Evolutionary conservation across 2,113 vertebrate genomes (phyloP).

Genomic region (Xenopus tropicalis): DNA sequence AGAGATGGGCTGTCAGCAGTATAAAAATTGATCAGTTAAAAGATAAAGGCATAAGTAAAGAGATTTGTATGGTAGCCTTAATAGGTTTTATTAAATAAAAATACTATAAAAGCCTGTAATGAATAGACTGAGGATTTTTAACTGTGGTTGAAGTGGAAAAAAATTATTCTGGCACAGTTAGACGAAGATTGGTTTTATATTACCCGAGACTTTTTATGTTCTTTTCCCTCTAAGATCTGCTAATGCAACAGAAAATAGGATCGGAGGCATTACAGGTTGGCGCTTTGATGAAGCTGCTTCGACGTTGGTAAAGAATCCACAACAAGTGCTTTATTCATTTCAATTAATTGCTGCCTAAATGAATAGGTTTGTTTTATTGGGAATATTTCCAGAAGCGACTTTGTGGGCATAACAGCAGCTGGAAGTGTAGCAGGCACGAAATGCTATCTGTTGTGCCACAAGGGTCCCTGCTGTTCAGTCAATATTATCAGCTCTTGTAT

Average conservation of each 20-base stretch:
- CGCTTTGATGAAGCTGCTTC: background rate
- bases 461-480: no score
- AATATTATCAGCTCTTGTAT: no score
- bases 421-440: background rate
- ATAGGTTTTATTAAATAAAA: conserved; percentile 99
- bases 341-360: background rate
- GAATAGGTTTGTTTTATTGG: background rate
- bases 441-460: no score
- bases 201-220: conserved; percentile 64
- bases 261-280: background rate
- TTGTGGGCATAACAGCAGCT: background rate
- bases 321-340: background rate
- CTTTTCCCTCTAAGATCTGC: conserved; percentile 56
- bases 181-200: conserved; percentile 72
- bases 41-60: conserved; percentile 87
- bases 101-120: conserved; percentile 91
- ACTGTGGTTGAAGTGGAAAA: conserved; percentile 66
- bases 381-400: background rate
- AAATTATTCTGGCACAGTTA: conserved; percentile 72
- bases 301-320: background rate
- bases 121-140: conserved; percentile 68
- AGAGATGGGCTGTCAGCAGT: conserved; percentile 94
- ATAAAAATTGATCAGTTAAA: conserved; percentile 99
- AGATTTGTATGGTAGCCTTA: conserved; percentile 99
- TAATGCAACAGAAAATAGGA: conserved; percentile 50